Percentiles rank a stretch among this genome's conserved stretches.
phyloP scores from a whole-genome alignment of 1,140 invertebrate species.

The Neocloeon triangulifer region DNA sequence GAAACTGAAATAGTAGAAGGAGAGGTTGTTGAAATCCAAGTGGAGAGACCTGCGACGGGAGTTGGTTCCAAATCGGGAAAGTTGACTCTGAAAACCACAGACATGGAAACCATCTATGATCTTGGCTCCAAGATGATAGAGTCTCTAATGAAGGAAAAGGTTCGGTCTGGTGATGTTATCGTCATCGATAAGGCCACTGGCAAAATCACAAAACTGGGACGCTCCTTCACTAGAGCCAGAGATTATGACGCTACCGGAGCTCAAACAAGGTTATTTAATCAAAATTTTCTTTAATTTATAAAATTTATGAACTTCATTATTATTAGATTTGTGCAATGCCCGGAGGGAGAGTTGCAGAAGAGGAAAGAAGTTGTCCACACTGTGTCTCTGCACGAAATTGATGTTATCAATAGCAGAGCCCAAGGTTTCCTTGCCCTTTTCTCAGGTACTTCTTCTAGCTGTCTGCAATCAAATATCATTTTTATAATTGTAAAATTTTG shows the following conservation, averaged over 20 bases:
- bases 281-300: too few relatives aligned
- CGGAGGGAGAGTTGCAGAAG: slow-evolving; percentile 95
- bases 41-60: slow-evolving; percentile 80
- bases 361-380: slow-evolving; percentile 98
- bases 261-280: too few relatives aligned
- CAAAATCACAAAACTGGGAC: slow-evolving; percentile 83
- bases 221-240: slow-evolving; percentile 83
- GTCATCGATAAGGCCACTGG: slow-evolving; percentile 96
- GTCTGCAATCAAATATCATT: slow-evolving; percentile 3
- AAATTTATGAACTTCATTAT: too few relatives aligned
- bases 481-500: slow-evolving; percentile 7
- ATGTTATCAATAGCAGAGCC: slow-evolving; percentile 92
- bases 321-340: slow-evolving; percentile 90
- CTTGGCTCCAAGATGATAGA: slow-evolving; percentile 98
- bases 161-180: slow-evolving; percentile 89
- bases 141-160: slow-evolving; percentile 87
- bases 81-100: slow-evolving; percentile 92
- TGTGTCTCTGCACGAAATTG: slow-evolving; percentile 94
- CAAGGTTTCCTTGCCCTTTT: slow-evolving; percentile 96
- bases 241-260: slow-evolving; percentile 96
- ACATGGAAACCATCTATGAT: slow-evolving; percentile 99
- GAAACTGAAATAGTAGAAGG: slow-evolving; percentile 98
- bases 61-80: slow-evolving; percentile 81
- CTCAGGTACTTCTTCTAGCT: slow-evolving; percentile 62
- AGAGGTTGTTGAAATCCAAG: slow-evolving; percentile 93